Conservation (phyloP, 2,113 vertebrate genomes). For the Micromys minutus region DNA sequence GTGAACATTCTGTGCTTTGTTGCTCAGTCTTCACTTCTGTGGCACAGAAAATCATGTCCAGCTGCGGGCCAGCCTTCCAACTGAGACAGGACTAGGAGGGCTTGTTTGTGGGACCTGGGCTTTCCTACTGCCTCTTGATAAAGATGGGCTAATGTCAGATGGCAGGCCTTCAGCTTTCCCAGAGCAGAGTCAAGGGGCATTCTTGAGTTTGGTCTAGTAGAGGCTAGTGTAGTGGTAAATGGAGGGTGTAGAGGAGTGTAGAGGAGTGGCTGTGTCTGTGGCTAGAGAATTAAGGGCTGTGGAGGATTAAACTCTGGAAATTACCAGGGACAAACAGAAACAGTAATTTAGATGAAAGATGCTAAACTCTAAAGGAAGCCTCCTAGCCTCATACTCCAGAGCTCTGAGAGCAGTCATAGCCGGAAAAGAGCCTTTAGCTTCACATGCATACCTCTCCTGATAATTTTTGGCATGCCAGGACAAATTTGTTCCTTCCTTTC, state of each 20-base stretch:
- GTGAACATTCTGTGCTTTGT: slow-evolving; percentile 32
- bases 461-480: neutral
- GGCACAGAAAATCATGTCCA: neutral
- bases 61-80: neutral
- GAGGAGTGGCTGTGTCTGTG: neutral
- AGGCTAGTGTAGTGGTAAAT: neutral
- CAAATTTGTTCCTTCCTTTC: neutral
- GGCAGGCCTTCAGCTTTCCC: neutral
- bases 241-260: neutral
- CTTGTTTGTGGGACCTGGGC: neutral
- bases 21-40: neutral
- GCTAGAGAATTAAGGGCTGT: neutral
- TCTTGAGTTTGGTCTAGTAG: slow-evolving; percentile 1
- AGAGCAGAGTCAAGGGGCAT: neutral
- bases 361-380: neutral
- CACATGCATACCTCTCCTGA: neutral
- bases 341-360: neutral
- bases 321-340: neutral
- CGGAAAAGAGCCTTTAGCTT: neutral
- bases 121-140: neutral
- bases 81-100: neutral
- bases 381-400: accelerated
- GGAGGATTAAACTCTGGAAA: slow-evolving; percentile 10
- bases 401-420: neutral
- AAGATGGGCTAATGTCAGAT: neutral